These are phyloP conservation scores for Sacculina carcini DNA, from an alignment of 2,888 invertebrate species.

Conservation along the genomic window DNA sequence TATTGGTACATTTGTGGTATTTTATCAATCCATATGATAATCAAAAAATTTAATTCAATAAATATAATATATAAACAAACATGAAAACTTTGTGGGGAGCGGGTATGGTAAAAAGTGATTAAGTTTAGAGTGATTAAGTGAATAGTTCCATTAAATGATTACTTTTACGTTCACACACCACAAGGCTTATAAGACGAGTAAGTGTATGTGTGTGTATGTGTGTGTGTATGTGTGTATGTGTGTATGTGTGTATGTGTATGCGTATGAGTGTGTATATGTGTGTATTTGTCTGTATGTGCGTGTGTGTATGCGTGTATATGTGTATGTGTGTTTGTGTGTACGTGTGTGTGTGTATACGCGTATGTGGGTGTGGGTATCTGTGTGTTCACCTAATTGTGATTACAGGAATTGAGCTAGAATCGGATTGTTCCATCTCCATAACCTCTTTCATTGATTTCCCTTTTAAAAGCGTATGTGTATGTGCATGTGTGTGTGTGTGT, in stretches of 20 bases:
- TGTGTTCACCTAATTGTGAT: too few species aligned
- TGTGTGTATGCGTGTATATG: background rate
- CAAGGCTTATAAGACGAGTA: background rate
- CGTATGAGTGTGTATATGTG: too few species aligned
- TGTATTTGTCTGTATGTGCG: too few species aligned
- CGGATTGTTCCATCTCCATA: background rate
- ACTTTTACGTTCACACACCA: background rate
- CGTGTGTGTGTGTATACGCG: too few species aligned
- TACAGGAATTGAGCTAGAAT: background rate
- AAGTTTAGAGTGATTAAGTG: background rate
- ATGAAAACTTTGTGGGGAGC: background rate
- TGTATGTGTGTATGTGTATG: background rate
- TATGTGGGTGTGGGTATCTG: too few species aligned
- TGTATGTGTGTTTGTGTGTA: too few species aligned
- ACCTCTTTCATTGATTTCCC: too few species aligned
- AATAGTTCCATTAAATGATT: background rate
- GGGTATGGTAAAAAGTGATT: background rate
- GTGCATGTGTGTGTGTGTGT: too few species aligned
- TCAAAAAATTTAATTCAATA: background rate
- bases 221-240: background rate
- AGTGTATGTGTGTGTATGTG: background rate
- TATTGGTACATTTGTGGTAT: too few species aligned
- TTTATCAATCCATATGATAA: too few species aligned
- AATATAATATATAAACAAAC: background rate
- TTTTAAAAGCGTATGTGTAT: too few species aligned